Conservation (phyloP, 2,888 invertebrate species). For the Diaperis boleti region DNA sequence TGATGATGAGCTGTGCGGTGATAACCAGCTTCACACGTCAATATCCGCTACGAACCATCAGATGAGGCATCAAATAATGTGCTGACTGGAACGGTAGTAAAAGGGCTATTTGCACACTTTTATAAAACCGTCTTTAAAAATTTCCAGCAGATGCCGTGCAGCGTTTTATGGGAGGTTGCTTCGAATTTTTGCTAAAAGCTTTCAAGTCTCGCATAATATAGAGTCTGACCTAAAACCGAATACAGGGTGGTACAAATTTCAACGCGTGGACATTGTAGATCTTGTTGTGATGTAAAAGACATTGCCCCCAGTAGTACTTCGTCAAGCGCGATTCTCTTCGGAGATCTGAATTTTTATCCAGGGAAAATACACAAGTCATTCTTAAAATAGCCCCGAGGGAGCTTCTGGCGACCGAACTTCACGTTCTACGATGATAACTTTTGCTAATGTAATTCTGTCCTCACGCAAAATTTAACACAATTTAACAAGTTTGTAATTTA, state of each 20-base stretch:
- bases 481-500: slow-evolving; percentile 10
- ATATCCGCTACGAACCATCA: slow-evolving; percentile 9
- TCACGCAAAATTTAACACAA: slow-evolving; percentile 7
- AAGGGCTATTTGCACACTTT: slow-evolving; percentile 11
- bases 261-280: no score
- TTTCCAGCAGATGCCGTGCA: slow-evolving; percentile 11
- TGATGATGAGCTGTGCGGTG: slow-evolving; percentile 16
- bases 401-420: neutral
- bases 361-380: slow-evolving; percentile 2
- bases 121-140: slow-evolving; percentile 16
- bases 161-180: neutral
- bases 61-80: slow-evolving; percentile 20
- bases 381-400: neutral
- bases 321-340: no score
- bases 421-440: slow-evolving; percentile 11
- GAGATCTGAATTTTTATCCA: neutral
- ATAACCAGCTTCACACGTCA: slow-evolving; percentile 18
- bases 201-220: neutral
- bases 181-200: neutral
- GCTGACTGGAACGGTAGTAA: slow-evolving; percentile 28
- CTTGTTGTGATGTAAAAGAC: no score
- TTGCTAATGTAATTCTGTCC: slow-evolving; percentile 9
- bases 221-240: neutral
- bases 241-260: no score
- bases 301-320: no score